phyloP scores from a whole-genome alignment of 2,797 vertebrate genomes.

The Pempheris klunzingeri region DNA sequence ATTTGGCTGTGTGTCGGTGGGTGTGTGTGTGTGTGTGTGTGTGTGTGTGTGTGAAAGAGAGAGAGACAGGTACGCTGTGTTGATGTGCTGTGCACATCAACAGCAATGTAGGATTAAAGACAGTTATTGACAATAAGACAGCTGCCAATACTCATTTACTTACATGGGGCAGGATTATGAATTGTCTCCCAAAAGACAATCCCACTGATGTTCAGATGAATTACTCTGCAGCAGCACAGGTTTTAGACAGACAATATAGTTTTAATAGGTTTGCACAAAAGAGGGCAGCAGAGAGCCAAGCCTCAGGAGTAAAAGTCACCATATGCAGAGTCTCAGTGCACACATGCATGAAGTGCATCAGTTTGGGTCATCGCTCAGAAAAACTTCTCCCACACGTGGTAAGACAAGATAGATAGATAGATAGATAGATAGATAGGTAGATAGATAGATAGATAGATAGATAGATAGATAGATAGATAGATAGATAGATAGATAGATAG shows the following conservation, averaged over 20 bases:
- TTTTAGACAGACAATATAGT: neutral
- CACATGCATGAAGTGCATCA: constrained; percentile 71
- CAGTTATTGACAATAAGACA: neutral
- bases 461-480: too few relatives aligned
- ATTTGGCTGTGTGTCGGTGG: constrained; percentile 18
- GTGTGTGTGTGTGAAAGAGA: neutral
- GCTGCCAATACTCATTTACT: neutral
- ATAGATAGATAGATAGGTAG: too few relatives aligned
- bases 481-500: too few relatives aligned
- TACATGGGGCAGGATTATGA: constrained; percentile 7
- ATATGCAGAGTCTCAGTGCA: constrained; percentile 52
- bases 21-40: neutral
- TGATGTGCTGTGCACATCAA: constrained; percentile 23
- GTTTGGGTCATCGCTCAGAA: constrained; percentile 42
- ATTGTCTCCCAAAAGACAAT: neutral
- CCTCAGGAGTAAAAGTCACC: constrained; percentile 30
- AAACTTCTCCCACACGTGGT: constrained; percentile 51
- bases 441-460: too few relatives aligned
- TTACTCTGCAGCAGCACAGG: neutral
- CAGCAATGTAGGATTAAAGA: constrained; percentile 25
- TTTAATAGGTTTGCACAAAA: constrained; percentile 44
- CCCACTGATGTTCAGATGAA: constrained; percentile 1
- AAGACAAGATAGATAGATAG: too few relatives aligned
- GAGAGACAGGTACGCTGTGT: neutral
- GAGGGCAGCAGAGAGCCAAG: constrained; percentile 74